A percentile compares a stretch with the other conserved stretches of the same genome.
Conservation (phyloP, 2,113 vertebrate species). For the Myodes glareolus region DNA sequence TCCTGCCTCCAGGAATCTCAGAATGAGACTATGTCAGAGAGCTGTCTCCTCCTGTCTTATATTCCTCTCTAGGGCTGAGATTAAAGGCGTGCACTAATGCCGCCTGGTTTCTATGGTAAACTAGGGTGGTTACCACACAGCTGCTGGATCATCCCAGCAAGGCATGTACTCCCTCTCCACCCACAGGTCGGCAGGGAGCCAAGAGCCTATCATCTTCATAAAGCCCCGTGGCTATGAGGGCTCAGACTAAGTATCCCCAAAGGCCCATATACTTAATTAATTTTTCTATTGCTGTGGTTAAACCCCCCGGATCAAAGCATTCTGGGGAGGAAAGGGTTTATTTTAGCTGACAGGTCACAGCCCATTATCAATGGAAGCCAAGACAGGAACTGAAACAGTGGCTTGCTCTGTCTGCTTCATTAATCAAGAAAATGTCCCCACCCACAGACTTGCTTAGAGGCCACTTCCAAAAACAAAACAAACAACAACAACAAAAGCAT, state of each 20-base stretch:
- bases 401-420: neutral
- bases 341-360: too few relatives aligned
- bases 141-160: neutral
- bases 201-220: rapidly evolving
- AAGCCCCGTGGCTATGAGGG: neutral
- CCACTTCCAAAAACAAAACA: neutral
- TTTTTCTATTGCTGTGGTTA: neutral
- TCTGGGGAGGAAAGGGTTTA: neutral
- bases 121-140: neutral
- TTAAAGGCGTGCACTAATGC: too few relatives aligned
- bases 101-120: too few relatives aligned
- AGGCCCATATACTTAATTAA: neutral
- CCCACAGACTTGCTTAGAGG: neutral
- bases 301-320: neutral
- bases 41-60: too few relatives aligned
- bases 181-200: neutral
- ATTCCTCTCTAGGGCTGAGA: too few relatives aligned
- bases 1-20: too few relatives aligned
- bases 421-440: neutral
- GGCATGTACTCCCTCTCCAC: rapidly evolving
- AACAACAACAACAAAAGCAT: neutral
- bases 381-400: neutral
- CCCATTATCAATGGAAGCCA: too few relatives aligned
- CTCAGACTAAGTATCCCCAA: neutral
- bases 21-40: too few relatives aligned